Evolutionary conservation across 2,113 vertebrate species (phyloP).

Genomic region (Clarias batrachus): DNA sequence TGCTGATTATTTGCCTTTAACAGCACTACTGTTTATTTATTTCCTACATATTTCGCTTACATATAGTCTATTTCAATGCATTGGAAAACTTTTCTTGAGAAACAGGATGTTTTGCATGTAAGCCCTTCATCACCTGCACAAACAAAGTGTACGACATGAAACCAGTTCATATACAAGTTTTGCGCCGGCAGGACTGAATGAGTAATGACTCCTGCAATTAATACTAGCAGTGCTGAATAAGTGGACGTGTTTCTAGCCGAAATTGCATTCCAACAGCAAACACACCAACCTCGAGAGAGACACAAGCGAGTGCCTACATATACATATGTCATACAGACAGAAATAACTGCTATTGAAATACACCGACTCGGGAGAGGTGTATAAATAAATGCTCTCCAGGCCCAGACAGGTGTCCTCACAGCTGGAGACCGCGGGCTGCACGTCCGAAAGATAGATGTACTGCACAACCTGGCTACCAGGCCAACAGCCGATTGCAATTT

Average conservation of each 20-base stretch:
- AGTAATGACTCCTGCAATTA: slow-evolving; percentile 21
- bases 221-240: neutral
- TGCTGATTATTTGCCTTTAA: neutral
- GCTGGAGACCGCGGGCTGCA: slow-evolving; percentile 53
- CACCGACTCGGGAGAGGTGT: slow-evolving; percentile 38
- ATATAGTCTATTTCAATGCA: neutral
- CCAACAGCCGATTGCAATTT: slow-evolving; percentile 65
- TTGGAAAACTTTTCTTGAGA: neutral
- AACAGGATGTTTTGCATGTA: neutral
- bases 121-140: neutral
- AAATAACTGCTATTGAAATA: slow-evolving; percentile 17
- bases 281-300: neutral
- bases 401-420: slow-evolving; percentile 60
- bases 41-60: neutral
- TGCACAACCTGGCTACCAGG: slow-evolving; percentile 57
- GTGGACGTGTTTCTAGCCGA: neutral
- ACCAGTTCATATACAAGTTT: neutral
- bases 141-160: neutral
- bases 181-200: neutral
- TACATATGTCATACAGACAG: slow-evolving; percentile 9
- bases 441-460: slow-evolving; percentile 33
- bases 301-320: neutral
- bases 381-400: slow-evolving; percentile 16
- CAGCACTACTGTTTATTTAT: neutral
- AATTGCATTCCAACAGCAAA: neutral